These are phyloP conservation scores for Megalops atlanticus DNA, from an alignment of 2,113 vertebrate species.

Conservation along the genomic window DNA sequence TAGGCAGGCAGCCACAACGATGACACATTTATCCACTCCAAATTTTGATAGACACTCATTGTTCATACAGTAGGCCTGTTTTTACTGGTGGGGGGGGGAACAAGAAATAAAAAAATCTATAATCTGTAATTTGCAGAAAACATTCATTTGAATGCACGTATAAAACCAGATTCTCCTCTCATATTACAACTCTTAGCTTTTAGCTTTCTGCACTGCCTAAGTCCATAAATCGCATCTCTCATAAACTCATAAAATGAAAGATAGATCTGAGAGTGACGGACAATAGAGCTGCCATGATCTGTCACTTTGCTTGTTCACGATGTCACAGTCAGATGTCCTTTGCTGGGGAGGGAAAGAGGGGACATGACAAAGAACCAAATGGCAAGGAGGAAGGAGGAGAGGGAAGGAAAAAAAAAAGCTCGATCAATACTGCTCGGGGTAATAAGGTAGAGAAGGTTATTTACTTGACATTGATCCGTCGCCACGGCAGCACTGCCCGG, in stretches of 20 bases:
- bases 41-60: neutral
- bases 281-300: slow-evolving; percentile 80
- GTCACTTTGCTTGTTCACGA: slow-evolving; percentile 77
- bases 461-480: slow-evolving; percentile 99
- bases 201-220: slow-evolving; percentile 3
- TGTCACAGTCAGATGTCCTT: slow-evolving; percentile 72
- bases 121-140: neutral
- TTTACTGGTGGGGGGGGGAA: neutral
- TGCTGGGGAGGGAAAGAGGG: slow-evolving; percentile 69
- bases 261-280: slow-evolving; percentile 63
- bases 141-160: neutral
- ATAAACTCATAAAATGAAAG: slow-evolving; percentile 45
- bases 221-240: slow-evolving; percentile 12
- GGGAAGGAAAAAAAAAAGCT: too few relatives aligned
- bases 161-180: neutral
- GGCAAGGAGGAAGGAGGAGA: slow-evolving; percentile 58
- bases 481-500: slow-evolving; percentile 83
- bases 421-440: slow-evolving; percentile 97
- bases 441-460: slow-evolving; percentile 99
- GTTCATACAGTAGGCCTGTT: neutral
- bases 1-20: slow-evolving; percentile 8
- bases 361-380: slow-evolving; percentile 83
- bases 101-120: neutral
- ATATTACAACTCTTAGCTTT: neutral
- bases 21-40: slow-evolving; percentile 1